A percentile compares a stretch with the other conserved stretches of the same genome.
These are phyloP conservation scores for Urocynchramus pylzowi DNA, from an alignment of 2,113 vertebrate genomes.

Conservation along the genomic window DNA sequence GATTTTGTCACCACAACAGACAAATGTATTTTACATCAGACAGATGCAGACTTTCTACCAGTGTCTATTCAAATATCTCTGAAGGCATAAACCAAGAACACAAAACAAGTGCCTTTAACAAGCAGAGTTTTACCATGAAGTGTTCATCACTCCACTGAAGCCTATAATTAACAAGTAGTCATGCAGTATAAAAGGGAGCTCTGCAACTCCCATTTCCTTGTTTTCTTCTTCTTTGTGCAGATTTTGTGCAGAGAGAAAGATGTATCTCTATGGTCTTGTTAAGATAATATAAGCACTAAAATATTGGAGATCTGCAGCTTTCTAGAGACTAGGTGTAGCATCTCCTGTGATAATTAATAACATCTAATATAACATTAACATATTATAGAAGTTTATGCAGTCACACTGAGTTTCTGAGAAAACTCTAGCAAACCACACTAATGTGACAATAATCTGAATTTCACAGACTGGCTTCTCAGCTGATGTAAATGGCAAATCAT, in stretches of 20 bases:
- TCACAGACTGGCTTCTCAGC: background rate
- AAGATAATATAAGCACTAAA: background rate
- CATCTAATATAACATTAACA: background rate
- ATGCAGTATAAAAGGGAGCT: background rate
- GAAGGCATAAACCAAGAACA: background rate
- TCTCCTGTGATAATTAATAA: background rate
- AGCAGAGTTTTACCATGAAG: background rate
- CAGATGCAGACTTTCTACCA: background rate
- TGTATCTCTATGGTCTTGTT: background rate
- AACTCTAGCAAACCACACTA: background rate
- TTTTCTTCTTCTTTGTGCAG: background rate
- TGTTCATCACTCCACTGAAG: background rate
- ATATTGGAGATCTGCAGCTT: background rate
- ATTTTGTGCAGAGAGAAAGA: background rate
- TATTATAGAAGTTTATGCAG: background rate
- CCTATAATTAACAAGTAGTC: slow-evolving; percentile 5
- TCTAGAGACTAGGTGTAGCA: background rate
- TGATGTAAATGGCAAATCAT: background rate
- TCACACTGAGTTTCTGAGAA: background rate
- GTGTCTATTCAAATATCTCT: background rate
- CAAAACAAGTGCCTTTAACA: background rate
- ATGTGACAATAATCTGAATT: background rate
- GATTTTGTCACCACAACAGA: background rate
- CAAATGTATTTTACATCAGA: background rate
- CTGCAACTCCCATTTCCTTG: background rate